Conservation (phyloP, 2,888 invertebrate species). For the Seira sanloemensis region DNA sequence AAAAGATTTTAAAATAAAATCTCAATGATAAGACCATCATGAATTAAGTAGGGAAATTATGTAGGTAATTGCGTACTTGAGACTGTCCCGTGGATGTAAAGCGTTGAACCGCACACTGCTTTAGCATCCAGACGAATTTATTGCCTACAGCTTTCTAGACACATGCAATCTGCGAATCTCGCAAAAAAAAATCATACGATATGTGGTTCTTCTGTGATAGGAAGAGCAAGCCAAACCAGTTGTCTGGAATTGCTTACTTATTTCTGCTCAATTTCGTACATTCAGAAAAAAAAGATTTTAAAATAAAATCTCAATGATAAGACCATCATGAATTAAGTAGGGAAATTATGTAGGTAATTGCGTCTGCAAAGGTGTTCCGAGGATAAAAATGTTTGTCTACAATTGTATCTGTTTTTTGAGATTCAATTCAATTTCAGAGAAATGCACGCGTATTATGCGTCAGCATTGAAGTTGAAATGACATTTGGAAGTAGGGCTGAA, state of each 20-base stretch:
- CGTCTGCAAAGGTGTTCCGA: not conserved
- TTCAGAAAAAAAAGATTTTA: not conserved
- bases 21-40: not conserved
- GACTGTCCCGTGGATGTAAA: not conserved
- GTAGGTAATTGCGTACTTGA: not conserved
- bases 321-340: not conserved
- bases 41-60: not conserved
- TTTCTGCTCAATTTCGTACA: not conserved
- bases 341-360: not conserved
- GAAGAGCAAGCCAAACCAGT: not conserved
- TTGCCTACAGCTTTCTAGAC: slow-evolving; percentile 36
- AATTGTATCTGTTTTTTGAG: not conserved
- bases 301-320: not conserved
- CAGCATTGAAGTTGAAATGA: not conserved
- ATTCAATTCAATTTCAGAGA: not conserved
- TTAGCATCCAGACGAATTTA: slow-evolving; percentile 59
- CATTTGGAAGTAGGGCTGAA: not conserved
- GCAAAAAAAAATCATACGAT: not conserved
- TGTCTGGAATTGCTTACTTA: not conserved
- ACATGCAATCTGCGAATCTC: not conserved
- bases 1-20: not conserved
- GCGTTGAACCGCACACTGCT: slow-evolving; percentile 6
- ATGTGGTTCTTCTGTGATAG: too few relatives aligned
- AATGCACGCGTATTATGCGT: not conserved
- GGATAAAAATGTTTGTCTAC: not conserved